Evolutionary conservation across 2,888 invertebrate species (phyloP), one percentile per base, ranked within the genome.

Genomic region (Hoplodrina ambigua): DNA sequence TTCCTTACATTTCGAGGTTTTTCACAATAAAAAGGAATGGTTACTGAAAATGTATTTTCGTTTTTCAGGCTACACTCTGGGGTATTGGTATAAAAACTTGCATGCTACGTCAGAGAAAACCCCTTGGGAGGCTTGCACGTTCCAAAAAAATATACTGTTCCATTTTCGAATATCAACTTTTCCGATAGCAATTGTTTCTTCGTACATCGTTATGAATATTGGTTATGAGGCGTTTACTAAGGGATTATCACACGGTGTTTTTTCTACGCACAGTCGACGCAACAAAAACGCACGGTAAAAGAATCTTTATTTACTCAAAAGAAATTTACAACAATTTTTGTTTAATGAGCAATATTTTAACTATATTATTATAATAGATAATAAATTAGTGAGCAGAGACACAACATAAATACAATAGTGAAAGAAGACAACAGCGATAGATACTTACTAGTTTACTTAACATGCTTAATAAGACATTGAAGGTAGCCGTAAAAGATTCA

Each of bases 1-100:
- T 77, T 33, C 67, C 17, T 52, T 66, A 75, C 79, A 73, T 78
- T 76, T 69, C 56, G 72, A 76, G 64, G 59, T 69, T 75, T 72
- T 83, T 79, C 44, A 66, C 75, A 71, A 68, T 76, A 78, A 65
- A 69, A 62, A 59, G 55, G 60, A 67, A 72, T 68, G 46, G 0
- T 46, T 46, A 62, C 10, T 6, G 74, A 63, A 80, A 65, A 75
- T 61, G 49, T 72, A 74, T 81, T 70, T 69, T 66, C 64, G 53
- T 64, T 67, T 25, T 70, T 67, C 58, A 46, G 50, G 37, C 11
- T 49, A 65, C 13, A 11, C 70, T 57, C 61, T 20, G 8, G 70
- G 66, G 78, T 58, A 54, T 62, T 56, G 30, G 37, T 55, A 20
- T 49, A 67, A 44, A 59, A 67, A 70, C 46, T 53, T 80, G 63